These are phyloP conservation scores for Agonum fuliginosum DNA, from an alignment of 2,888 invertebrate genomes.

Conservation along the genomic window DNA sequence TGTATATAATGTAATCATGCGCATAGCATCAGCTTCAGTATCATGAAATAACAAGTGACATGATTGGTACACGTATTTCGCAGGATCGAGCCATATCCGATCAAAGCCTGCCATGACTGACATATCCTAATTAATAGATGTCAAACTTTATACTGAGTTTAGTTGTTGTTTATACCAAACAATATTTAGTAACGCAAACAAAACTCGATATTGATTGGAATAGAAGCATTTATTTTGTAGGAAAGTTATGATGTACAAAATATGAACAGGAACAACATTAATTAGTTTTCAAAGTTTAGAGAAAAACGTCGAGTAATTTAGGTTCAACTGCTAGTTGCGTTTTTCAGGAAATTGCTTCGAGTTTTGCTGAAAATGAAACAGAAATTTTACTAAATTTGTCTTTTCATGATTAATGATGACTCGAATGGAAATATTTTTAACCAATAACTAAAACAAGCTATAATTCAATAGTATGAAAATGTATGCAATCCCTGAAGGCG, in stretches of 20 bases:
- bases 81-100: not conserved
- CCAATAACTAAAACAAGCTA: too few relatives aligned
- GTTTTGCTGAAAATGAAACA: not conserved
- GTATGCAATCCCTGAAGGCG: too few relatives aligned
- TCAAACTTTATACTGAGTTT: constrained; percentile 16
- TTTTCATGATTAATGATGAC: not conserved
- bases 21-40: not conserved
- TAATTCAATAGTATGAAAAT: too few relatives aligned
- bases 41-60: not conserved
- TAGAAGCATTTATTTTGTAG: not conserved
- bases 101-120: constrained; percentile 1
- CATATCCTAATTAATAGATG: constrained; percentile 21
- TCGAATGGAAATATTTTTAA: too few relatives aligned
- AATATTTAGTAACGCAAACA: not conserved
- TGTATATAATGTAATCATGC: not conserved
- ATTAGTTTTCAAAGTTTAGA: not conserved
- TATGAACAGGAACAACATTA: not conserved
- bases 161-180: not conserved
- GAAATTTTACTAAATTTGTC: not conserved
- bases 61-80: not conserved
- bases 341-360: not conserved
- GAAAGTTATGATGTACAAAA: not conserved
- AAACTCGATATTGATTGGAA: not conserved
- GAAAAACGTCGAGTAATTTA: not conserved
- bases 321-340: not conserved